Evolutionary conservation across 2,888 invertebrate species (phyloP).

Genomic region (Mythimna albipuncta): DNA sequence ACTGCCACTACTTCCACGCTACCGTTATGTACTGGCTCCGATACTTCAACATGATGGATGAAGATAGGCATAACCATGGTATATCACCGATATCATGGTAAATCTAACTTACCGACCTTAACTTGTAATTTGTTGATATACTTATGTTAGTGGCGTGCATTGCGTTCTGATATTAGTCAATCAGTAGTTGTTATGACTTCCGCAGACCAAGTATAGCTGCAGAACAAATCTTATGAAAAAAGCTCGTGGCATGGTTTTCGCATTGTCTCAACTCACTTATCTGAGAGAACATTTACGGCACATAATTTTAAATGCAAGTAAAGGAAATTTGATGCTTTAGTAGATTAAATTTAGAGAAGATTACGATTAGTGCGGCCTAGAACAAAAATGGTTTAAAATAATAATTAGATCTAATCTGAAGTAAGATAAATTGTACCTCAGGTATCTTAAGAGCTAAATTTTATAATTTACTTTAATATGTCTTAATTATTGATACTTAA

Average conservation of each 20-base stretch:
- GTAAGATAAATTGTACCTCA: too few species aligned
- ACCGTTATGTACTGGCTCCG: conserved; percentile 60
- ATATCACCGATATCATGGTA: background rate
- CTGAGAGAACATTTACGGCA: background rate
- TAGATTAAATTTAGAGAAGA: too few species aligned
- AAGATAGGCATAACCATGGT: conserved; percentile 1
- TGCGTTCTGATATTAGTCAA: background rate
- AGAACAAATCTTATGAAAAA: background rate
- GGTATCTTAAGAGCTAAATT: too few species aligned
- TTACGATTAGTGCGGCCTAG: too few species aligned
- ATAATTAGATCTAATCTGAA: too few species aligned
- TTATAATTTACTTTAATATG: too few species aligned
- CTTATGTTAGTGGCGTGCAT: too few species aligned
- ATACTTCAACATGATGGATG: conserved; percentile 59
- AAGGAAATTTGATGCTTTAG: background rate
- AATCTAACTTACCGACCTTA: background rate
- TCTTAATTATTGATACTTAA: too few species aligned
- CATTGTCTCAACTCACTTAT: background rate
- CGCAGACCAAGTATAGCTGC: too few species aligned
- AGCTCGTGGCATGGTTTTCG: background rate
- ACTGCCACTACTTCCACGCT: conserved; percentile 48
- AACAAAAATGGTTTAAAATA: too few species aligned
- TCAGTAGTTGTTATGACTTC: background rate
- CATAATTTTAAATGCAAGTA: conserved; percentile 3
- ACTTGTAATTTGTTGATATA: background rate